phyloP scores from a whole-genome alignment of 1,140 invertebrate genomes.

The Arctopsyche grandis region DNA sequence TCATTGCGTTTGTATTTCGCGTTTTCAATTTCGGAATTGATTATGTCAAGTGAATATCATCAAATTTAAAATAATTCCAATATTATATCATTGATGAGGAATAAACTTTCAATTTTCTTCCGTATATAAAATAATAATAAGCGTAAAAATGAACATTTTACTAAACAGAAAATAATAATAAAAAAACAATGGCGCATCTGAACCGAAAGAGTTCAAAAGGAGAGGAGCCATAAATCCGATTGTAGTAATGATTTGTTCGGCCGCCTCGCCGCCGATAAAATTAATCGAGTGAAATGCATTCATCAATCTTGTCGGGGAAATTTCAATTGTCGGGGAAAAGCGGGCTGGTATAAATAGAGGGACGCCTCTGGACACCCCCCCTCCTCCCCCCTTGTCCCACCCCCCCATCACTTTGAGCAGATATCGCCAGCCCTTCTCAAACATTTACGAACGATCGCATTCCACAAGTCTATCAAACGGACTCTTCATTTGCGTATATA shows the following conservation, averaged over 20 bases:
- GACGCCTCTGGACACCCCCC: not conserved
- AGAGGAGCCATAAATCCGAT: conserved; percentile 2
- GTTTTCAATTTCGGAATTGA: too few species aligned
- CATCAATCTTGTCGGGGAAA: conserved; percentile 37
- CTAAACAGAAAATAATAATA: not conserved
- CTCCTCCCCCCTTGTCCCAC: too few species aligned
- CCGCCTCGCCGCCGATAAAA: conserved; percentile 28
- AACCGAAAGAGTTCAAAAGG: not conserved
- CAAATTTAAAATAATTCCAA: too few species aligned
- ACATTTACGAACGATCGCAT: too few species aligned
- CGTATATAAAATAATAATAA: not conserved
- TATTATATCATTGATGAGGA: too few species aligned
- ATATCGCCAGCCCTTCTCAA: too few species aligned
- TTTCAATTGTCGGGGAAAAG: conserved; percentile 37
- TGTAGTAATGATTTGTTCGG: conserved; percentile 29
- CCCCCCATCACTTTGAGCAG: too few species aligned
- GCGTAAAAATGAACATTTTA: not conserved
- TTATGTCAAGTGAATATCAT: too few species aligned
- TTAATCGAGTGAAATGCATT: conserved; percentile 38
- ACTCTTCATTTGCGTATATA: too few species aligned
- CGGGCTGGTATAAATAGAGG: conserved; percentile 8
- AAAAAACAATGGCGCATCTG: not conserved
- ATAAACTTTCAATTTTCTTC: too few species aligned
- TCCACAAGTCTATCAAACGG: too few species aligned
- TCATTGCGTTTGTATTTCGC: too few species aligned